A percentile compares a stretch with the other conserved stretches of the same genome.
These are phyloP conservation scores for Notechis scutatus DNA, from an alignment of 2,113 vertebrate genomes.

Conservation along the genomic window DNA sequence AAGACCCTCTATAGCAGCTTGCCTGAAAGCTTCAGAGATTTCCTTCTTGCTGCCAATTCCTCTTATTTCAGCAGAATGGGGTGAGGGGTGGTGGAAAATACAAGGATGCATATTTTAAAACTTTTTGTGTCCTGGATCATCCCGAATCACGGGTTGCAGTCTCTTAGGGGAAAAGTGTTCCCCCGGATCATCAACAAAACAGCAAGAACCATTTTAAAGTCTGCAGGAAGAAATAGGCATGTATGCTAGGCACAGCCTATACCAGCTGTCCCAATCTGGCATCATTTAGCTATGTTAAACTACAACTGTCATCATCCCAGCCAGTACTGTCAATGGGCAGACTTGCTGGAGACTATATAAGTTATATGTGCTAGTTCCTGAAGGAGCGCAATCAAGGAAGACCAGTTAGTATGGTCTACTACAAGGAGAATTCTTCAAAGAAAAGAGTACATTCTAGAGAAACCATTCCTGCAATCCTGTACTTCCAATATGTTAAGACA, in stretches of 20 bases:
- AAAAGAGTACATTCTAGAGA: background rate
- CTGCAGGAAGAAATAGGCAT: background rate
- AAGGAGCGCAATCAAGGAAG: no score
- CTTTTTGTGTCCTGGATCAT: background rate
- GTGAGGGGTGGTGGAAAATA: background rate
- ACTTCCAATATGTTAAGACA: no score
- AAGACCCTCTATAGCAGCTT: background rate
- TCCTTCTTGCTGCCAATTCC: background rate
- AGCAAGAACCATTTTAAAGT: background rate
- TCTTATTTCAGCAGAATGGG: background rate
- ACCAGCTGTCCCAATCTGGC: background rate
- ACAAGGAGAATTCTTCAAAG: background rate
- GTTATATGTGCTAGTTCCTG: background rate
- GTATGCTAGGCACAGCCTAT: background rate
- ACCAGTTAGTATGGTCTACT: background rate
- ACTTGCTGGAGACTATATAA: background rate
- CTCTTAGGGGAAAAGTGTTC: background rate
- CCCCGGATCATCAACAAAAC: background rate
- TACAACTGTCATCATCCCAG: background rate
- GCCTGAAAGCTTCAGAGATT: background rate
- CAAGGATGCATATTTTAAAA: background rate
- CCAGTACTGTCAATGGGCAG: background rate
- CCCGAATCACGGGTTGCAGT: background rate
- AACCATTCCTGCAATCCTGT: background rate
- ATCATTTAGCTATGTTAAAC: background rate